Percentiles rank a stretch among this genome's conserved stretches.
Evolutionary conservation across 2,113 vertebrate genomes (phyloP).

Genomic region (Terrapene triunguis): DNA sequence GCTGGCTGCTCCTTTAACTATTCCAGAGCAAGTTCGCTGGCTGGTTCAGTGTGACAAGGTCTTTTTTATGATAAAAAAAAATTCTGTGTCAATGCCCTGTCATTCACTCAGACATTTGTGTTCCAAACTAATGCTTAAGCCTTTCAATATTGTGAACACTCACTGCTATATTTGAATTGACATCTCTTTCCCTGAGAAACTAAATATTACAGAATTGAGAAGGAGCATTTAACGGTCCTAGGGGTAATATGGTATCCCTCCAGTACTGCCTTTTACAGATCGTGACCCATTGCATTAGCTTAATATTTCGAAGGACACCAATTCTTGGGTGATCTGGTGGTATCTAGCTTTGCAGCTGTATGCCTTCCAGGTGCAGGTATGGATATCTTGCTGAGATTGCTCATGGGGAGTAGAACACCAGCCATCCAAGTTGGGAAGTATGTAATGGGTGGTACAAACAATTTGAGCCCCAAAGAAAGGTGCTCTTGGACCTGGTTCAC

Average conservation of each 20-base stretch:
- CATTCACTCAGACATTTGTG: background rate
- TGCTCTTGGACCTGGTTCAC: background rate
- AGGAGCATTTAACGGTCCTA: background rate
- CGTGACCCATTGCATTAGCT: background rate
- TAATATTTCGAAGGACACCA: background rate
- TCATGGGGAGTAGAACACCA: background rate
- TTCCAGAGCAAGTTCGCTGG: background rate
- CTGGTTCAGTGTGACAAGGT: background rate
- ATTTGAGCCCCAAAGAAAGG: background rate
- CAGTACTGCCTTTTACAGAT: background rate
- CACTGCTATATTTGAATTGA: background rate
- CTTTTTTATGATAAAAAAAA: background rate
- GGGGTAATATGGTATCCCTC: background rate
- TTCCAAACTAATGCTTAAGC: background rate
- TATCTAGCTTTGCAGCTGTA: background rate
- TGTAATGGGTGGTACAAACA: accelerated
- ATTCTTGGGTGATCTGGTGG: background rate
- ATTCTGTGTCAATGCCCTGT: background rate
- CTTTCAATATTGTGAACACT: background rate
- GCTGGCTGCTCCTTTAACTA: background rate
- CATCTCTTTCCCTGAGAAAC: background rate
- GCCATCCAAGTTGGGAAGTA: background rate
- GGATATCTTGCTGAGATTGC: background rate
- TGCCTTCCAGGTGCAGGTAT: background rate
- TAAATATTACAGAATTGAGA: background rate